Percentiles rank a stretch among this genome's conserved stretches.
phyloP scores from a whole-genome alignment of 2,888 invertebrate genomes.

The Andrena dorsata region DNA sequence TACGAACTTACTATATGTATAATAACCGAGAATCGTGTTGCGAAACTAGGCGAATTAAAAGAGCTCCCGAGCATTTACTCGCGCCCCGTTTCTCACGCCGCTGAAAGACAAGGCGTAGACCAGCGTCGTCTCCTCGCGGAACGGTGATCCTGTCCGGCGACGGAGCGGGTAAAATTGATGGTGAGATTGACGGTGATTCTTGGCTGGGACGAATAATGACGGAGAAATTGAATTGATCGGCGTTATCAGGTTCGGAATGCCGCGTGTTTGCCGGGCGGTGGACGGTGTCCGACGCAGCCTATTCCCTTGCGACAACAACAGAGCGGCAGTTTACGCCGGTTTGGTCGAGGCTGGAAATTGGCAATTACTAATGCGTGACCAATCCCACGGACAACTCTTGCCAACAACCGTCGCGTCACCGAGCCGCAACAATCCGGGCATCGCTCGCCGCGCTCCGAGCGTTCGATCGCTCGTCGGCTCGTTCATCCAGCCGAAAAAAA shows the following conservation, averaged over 20 bases:
- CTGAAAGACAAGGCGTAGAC: neutral
- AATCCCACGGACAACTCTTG: slow-evolving; percentile 61
- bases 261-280: slow-evolving; percentile 65
- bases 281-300: slow-evolving; percentile 61
- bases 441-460: slow-evolving; percentile 27
- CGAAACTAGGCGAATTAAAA: neutral
- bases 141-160: neutral
- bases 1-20: neutral
- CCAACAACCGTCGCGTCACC: slow-evolving; percentile 50
- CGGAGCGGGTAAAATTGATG: slow-evolving; percentile 24
- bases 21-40: neutral
- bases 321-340: slow-evolving; percentile 68
- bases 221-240: slow-evolving; percentile 71
- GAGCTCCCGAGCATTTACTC: neutral
- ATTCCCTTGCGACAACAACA: slow-evolving; percentile 67
- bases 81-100: too few species aligned
- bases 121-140: neutral
- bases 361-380: slow-evolving; percentile 75
- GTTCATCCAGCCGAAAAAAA: neutral
- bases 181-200: slow-evolving; percentile 22
- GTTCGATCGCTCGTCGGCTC: slow-evolving; percentile 35
- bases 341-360: slow-evolving; percentile 69
- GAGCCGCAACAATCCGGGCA: slow-evolving; percentile 52
- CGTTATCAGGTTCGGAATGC: slow-evolving; percentile 51
- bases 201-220: slow-evolving; percentile 52